Base-by-base conservation (phyloP, 2,888 invertebrate genomes). In the Drosophila demipolita region DNA sequence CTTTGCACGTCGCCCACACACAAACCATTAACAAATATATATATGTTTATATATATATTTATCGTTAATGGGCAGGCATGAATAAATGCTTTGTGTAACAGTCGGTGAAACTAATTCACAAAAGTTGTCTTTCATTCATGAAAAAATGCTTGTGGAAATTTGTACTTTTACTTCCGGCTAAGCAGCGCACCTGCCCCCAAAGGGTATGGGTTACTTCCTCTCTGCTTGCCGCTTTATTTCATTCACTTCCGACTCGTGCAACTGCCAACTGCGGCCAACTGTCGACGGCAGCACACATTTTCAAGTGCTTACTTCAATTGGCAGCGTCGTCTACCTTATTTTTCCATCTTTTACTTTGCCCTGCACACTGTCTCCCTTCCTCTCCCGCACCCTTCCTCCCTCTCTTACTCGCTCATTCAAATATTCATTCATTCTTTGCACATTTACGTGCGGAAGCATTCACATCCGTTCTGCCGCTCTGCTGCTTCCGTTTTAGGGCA, bases 401-500 rank as follows among this genome's bases (percentile, higher is more conserved):
- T 59, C 53, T 17, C 36, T 61, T 54, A 15, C n/a, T 17, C 57
- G 15, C n/a, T 32, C 20, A 42, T 57, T 23, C 20, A 45, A 23
- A 45, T 45, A 45, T 23, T 40, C 65, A 52, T 79, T 79, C 62
- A 61, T 53, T 57, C 61, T 53, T 71, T 65, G 52, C 59, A 49
- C 69, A 33, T 36, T 26, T 85, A 85, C 88, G 88, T 89, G 86
- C 90, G 90, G 86, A 86, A 86, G 86, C 67, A 78, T 90, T 89
- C 87, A 87, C 86, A 89, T 87, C 86, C 90, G 86, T 80, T 87
- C 76, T 87, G 71, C 73, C 38, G 65, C 65, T 33, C 33, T 49
- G 38, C 66, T 72, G 67, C 69, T 87, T 83, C 83, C 87, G 86
- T 80, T 83, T 63, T 74, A 23, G 20, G 50, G 49, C 66, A 61